A percentile compares a stretch with the other conserved stretches of the same genome.
phyloP scores from a whole-genome alignment of 1,140 invertebrate genomes.

The Pseudomyrmex gracilis region DNA sequence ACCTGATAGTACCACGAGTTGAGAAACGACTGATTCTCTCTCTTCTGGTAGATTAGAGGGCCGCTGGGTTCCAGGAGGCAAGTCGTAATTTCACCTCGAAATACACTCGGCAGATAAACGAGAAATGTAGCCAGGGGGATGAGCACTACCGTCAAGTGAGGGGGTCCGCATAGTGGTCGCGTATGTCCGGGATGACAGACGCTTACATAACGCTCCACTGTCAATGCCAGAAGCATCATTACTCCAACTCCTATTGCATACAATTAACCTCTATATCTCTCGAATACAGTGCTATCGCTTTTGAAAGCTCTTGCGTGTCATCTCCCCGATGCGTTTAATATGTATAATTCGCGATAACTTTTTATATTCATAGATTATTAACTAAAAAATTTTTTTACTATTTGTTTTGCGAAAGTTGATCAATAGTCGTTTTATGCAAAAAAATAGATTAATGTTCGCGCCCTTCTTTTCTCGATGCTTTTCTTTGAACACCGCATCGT shows the following conservation, averaged over 20 bases:
- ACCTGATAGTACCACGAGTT: conserved; percentile 86
- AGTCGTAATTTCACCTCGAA: conserved; percentile 87
- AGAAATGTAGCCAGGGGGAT: conserved; percentile 88
- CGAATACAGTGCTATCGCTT: conserved; percentile 6
- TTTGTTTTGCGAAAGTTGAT: no score
- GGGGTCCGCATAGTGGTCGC: conserved; percentile 87
- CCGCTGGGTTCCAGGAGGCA: conserved; percentile 85
- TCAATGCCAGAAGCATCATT: conserved; percentile 92
- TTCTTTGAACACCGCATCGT: not conserved
- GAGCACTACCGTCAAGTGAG: conserved; percentile 87
- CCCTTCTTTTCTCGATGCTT: not conserved
- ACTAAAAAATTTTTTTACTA: not conserved
- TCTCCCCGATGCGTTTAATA: not conserved
- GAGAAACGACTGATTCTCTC: conserved; percentile 86
- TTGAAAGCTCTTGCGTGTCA: conserved; percentile 35
- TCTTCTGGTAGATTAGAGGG: conserved; percentile 86
- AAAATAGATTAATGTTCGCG: not conserved
- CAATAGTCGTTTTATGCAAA: no score
- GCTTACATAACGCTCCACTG: conserved; percentile 92
- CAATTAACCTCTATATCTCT: conserved; percentile 53
- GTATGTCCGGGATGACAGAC: conserved; percentile 91
- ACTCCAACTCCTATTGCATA: conserved; percentile 88
- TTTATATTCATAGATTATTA: not conserved
- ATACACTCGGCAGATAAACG: conserved; percentile 88
- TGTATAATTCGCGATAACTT: no score